Evolutionary conservation across 2,888 invertebrate species (phyloP).

Genomic region (Apoda limacodes): DNA sequence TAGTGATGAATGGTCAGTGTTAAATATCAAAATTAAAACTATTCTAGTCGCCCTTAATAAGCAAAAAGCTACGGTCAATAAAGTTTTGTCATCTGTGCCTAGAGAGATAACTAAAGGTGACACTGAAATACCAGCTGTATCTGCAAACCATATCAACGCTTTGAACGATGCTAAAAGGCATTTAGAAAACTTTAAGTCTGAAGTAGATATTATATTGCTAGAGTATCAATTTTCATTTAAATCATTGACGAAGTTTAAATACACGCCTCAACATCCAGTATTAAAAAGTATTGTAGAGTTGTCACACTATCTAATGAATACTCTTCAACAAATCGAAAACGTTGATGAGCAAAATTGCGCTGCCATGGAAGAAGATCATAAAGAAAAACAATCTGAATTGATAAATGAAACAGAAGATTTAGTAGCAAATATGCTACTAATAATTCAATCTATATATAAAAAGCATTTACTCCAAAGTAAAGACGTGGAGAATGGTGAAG

Average conservation of each 20-base stretch:
- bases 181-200: slow-evolving; percentile 31
- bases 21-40: slow-evolving; percentile 38
- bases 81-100: slow-evolving; percentile 35
- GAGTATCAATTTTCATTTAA: slow-evolving; percentile 42
- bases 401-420: slow-evolving; percentile 44
- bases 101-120: slow-evolving; percentile 32
- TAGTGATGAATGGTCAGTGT: slow-evolving; percentile 45
- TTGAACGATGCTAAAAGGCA: slow-evolving; percentile 35
- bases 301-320: slow-evolving; percentile 33
- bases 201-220: slow-evolving; percentile 33
- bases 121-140: slow-evolving; percentile 26
- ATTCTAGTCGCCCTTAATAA: slow-evolving; percentile 41
- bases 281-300: slow-evolving; percentile 37
- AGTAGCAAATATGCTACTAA: slow-evolving; percentile 40
- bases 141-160: slow-evolving; percentile 46
- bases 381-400: slow-evolving; percentile 19
- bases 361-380: slow-evolving; percentile 28
- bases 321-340: slow-evolving; percentile 27
- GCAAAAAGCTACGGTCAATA: slow-evolving; percentile 43
- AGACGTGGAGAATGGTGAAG: slow-evolving; percentile 35
- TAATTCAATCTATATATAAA: slow-evolving; percentile 49
- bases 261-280: slow-evolving; percentile 38
- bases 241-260: slow-evolving; percentile 22
- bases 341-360: slow-evolving; percentile 30
- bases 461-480: slow-evolving; percentile 41